Conservation (phyloP, 64 coral and sea anemone species). For the Stylophora pistillata region DNA sequence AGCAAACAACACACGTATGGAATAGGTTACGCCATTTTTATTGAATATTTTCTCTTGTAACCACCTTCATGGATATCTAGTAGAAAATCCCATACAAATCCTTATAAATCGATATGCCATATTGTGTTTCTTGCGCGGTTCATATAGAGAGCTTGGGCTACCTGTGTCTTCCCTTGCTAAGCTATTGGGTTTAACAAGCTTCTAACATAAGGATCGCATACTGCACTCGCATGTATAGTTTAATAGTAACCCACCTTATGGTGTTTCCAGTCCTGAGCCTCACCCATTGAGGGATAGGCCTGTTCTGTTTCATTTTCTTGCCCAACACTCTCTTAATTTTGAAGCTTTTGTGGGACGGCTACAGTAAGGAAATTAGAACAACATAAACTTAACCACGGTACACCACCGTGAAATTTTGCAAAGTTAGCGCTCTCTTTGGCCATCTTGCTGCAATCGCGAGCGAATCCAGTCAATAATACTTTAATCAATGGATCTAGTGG, state of each 20-base stretch:
- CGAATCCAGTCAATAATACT: neutral
- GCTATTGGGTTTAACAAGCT: neutral
- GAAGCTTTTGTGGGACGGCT: conserved; percentile 97
- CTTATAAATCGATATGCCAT: too few species aligned
- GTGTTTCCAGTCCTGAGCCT: conserved; percentile 94
- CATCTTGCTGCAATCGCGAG: conserved; percentile 42
- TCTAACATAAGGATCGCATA: neutral
- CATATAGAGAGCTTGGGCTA: too few species aligned
- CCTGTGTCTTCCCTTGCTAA: too few species aligned
- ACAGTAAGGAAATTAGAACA: neutral
- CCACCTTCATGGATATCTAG: too few species aligned
- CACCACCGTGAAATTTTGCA: neutral
- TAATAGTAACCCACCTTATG: conserved; percentile 62
- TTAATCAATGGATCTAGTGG: neutral
- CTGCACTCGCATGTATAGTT: neutral
- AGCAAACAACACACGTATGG: too few species aligned
- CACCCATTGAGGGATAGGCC: conserved; percentile 98
- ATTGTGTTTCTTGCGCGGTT: too few species aligned
- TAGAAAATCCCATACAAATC: too few species aligned
- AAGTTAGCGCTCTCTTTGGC: neutral
- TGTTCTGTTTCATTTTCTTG: conserved; percentile 97
- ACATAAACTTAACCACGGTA: neutral
- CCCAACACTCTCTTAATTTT: conserved; percentile 88
- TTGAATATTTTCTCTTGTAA: too few species aligned
- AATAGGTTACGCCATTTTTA: too few species aligned